Evolutionary conservation across 1,140 invertebrate genomes (phyloP).

Genomic region (Rhagoletis zephyria): DNA sequence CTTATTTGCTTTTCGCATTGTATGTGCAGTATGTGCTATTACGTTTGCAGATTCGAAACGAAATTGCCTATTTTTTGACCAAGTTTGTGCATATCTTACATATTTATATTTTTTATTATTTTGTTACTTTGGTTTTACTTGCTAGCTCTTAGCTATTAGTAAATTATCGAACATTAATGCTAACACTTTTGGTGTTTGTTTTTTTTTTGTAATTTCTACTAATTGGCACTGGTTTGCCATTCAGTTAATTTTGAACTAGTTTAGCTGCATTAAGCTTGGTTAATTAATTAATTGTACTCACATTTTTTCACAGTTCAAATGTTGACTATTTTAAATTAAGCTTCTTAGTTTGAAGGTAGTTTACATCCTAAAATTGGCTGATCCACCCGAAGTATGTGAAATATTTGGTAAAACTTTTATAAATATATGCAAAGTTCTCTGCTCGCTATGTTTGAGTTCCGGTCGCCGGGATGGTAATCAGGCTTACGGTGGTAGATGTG

Average conservation of each 20-base stretch:
- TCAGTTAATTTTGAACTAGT: background rate
- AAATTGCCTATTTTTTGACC: background rate
- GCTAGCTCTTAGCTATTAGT: background rate
- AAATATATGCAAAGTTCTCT: too few relatives aligned
- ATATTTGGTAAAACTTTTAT: too few relatives aligned
- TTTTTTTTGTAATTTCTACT: background rate
- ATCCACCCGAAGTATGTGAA: background rate
- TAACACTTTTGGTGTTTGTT: background rate
- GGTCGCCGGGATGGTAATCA: too few relatives aligned
- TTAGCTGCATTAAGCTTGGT: background rate
- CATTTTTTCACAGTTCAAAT: slow-evolving; percentile 17
- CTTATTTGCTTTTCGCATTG: background rate
- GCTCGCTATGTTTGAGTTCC: too few relatives aligned
- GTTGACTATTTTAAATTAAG: background rate
- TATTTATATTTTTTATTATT: background rate
- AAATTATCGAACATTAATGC: background rate
- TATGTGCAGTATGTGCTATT: background rate
- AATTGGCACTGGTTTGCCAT: background rate
- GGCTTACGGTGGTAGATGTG: too few relatives aligned
- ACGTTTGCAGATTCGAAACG: background rate
- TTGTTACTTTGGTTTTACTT: background rate
- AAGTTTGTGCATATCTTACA: background rate
- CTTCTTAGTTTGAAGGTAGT: background rate
- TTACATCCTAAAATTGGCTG: background rate
- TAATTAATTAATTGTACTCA: slow-evolving; percentile 24